These are phyloP conservation scores for Glossophaga mutica DNA, from an alignment of 2,797 vertebrate species.

Conservation along the genomic window DNA sequence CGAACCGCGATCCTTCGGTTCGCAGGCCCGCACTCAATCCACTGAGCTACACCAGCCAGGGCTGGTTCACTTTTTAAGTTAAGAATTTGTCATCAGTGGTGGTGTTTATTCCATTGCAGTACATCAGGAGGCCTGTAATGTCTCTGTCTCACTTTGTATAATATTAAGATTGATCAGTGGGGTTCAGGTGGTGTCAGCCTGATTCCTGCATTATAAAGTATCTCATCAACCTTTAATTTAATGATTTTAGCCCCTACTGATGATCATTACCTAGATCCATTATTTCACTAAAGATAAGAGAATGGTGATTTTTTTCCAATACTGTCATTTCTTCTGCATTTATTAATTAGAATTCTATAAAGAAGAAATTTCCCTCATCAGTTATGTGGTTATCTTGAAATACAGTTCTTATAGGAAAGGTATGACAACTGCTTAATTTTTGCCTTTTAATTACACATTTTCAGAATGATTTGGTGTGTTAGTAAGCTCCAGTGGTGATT, in stretches of 20 bases:
- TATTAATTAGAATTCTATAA: conserved; percentile 9
- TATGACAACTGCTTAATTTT: background rate
- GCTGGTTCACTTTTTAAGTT: background rate
- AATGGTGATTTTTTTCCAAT: background rate
- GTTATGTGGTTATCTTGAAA: background rate
- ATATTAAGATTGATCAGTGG: background rate
- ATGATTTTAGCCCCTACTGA: conserved; percentile 1
- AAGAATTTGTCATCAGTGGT: background rate
- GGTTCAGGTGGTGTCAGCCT: background rate
- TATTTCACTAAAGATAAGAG: conserved; percentile 20
- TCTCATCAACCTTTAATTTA: background rate
- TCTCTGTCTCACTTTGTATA: conserved; percentile 5
- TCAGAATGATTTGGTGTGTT: background rate
- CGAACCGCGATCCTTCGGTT: too few species aligned
- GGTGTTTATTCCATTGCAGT: background rate
- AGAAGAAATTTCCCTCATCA: background rate
- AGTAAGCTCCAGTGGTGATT: background rate
- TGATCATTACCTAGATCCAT: background rate
- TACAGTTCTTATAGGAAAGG: background rate
- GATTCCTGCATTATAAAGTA: background rate
- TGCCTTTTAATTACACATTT: conserved; percentile 10
- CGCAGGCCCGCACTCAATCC: too few species aligned
- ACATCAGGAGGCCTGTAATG: background rate
- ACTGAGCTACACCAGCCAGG: too few species aligned
- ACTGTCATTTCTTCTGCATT: background rate